These are phyloP conservation scores for Bambusicola thoracicus DNA, from an alignment of 2,113 vertebrate species.

Conservation along the genomic window DNA sequence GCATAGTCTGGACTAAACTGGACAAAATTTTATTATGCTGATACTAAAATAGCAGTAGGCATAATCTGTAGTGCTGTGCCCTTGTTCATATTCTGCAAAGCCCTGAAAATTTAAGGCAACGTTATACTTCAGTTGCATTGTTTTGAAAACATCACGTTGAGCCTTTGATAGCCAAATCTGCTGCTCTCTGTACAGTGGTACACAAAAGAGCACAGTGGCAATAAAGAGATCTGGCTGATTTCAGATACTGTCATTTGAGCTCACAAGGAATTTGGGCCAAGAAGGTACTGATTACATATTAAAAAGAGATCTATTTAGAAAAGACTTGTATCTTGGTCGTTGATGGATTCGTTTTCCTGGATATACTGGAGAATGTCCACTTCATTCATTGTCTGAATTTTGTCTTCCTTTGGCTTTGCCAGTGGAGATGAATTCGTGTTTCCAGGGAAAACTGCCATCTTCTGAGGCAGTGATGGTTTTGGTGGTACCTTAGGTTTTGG, in stretches of 20 bases:
- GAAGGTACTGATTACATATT: neutral
- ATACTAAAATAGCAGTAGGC: neutral
- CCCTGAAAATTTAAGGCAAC: slow-evolving; percentile 24
- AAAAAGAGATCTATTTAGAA: slow-evolving; percentile 63
- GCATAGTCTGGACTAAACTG: neutral
- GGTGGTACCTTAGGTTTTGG: slow-evolving; percentile 68
- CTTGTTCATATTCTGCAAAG: neutral
- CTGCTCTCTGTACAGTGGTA: neutral
- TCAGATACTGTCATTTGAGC: neutral
- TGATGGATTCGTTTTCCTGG: slow-evolving; percentile 78
- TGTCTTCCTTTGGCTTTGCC: slow-evolving; percentile 18
- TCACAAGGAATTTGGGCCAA: neutral
- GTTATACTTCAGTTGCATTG: neutral
- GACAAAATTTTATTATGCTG: neutral
- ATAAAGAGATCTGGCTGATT: neutral
- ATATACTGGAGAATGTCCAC: slow-evolving; percentile 88
- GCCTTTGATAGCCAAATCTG: neutral
- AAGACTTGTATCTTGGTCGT: slow-evolving; percentile 75
- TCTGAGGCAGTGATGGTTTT: slow-evolving; percentile 76
- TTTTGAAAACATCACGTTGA: neutral
- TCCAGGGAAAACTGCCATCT: slow-evolving; percentile 49
- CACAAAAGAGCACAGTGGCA: neutral
- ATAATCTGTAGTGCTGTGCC: neutral
- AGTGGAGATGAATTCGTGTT: neutral
- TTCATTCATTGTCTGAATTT: slow-evolving; percentile 81